phyloP scores from a whole-genome alignment of 2,888 invertebrate genomes.

The Corbicula japonica region DNA sequence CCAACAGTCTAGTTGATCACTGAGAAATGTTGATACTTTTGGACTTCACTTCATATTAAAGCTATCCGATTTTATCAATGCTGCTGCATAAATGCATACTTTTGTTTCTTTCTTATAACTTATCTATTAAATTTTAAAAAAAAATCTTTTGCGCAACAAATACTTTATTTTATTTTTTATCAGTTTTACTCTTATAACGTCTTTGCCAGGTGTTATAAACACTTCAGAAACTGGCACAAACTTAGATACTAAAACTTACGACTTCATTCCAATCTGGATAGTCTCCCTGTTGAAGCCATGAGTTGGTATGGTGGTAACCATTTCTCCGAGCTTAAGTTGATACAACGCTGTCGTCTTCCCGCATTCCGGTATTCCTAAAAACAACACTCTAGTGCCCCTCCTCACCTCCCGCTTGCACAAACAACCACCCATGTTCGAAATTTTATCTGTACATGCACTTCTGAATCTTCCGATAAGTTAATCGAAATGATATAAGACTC shows the following conservation, averaged over 20 bases:
- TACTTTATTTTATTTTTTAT: neutral
- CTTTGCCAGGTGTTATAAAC: neutral
- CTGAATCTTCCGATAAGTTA: too few relatives aligned
- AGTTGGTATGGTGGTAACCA: conserved; percentile 43
- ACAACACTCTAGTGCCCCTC: conserved; percentile 16
- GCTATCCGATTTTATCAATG: too few relatives aligned
- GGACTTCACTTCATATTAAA: too few relatives aligned
- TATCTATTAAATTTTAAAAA: neutral
- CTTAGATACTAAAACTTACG: neutral
- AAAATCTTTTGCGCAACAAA: neutral
- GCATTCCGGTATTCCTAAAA: conserved; percentile 39
- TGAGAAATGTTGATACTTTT: too few relatives aligned
- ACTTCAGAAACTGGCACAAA: neutral
- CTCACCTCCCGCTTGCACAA: conserved; percentile 7
- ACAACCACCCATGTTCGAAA: conserved; percentile 10
- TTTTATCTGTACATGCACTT: too few relatives aligned
- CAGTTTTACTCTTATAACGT: neutral
- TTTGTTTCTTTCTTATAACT: too few relatives aligned
- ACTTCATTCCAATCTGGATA: neutral
- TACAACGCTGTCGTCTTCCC: conserved; percentile 48
- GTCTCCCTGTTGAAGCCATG: conserved; percentile 43
- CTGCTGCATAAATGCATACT: too few relatives aligned
- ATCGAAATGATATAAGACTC: too few relatives aligned
- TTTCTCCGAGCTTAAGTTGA: conserved; percentile 33
- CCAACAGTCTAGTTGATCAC: too few relatives aligned